Percentiles rank a stretch among this genome's conserved stretches.
Evolutionary conservation across 1,140 invertebrate genomes (phyloP).

Genomic region (Pararge aegeria): DNA sequence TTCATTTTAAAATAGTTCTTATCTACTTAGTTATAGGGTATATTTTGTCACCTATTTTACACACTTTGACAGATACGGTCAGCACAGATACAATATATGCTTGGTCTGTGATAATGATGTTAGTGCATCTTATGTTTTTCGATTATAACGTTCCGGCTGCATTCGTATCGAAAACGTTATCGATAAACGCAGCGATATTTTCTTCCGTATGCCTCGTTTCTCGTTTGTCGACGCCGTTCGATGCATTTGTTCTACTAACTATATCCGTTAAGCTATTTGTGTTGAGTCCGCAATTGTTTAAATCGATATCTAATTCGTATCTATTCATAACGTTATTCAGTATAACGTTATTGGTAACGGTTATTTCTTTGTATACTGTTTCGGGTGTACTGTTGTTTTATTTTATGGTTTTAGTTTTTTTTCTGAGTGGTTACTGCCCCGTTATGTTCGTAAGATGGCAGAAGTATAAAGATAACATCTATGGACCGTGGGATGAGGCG

Average conservation of each 20-base stretch:
- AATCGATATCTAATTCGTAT: slow-evolving; percentile 58
- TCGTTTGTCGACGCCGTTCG: slow-evolving; percentile 88
- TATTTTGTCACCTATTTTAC: slow-evolving; percentile 93
- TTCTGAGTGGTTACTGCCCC: slow-evolving; percentile 89
- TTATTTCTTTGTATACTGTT: slow-evolving; percentile 80
- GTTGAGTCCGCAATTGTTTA: slow-evolving; percentile 90
- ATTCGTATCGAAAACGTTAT: slow-evolving; percentile 90
- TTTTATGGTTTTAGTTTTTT: slow-evolving; percentile 82
- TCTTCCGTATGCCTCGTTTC: slow-evolving; percentile 96
- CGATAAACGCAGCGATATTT: slow-evolving; percentile 95
- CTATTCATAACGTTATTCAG: slow-evolving; percentile 35
- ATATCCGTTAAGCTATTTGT: slow-evolving; percentile 94
- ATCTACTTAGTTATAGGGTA: slow-evolving; percentile 92
- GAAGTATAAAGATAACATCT: slow-evolving; percentile 94
- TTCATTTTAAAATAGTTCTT: slow-evolving; percentile 84
- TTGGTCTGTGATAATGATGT: slow-evolving; percentile 92
- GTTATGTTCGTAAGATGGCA: slow-evolving; percentile 90
- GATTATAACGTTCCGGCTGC: slow-evolving; percentile 93
- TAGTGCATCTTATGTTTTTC: slow-evolving; percentile 93
- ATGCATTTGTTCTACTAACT: slow-evolving; percentile 93
- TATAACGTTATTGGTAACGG: slow-evolving; percentile 57
- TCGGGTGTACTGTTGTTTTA: slow-evolving; percentile 81
- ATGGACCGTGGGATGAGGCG: slow-evolving; percentile 98
- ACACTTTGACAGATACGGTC: slow-evolving; percentile 96
- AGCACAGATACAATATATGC: slow-evolving; percentile 98